phyloP scores from a whole-genome alignment of 1,140 invertebrate genomes.

The Trichoplusia ni region DNA sequence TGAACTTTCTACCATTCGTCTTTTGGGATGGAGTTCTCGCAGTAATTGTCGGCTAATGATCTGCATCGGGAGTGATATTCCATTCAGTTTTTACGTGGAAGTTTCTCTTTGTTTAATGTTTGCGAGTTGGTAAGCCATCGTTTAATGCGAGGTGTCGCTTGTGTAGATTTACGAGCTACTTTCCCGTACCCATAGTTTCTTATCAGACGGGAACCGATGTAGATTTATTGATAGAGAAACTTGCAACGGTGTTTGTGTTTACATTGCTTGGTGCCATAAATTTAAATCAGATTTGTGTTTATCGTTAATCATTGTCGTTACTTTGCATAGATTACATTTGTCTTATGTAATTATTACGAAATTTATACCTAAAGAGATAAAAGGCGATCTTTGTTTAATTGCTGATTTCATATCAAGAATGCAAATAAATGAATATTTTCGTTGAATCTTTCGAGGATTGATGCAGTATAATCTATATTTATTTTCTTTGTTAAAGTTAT shows the following conservation, averaged over 20 bases:
- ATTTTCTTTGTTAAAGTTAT: too few relatives aligned
- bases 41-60: conserved; percentile 39
- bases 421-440: too few relatives aligned
- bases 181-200: conserved; percentile 16
- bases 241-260: conserved; percentile 14
- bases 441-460: too few relatives aligned
- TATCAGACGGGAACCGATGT: conserved; percentile 17
- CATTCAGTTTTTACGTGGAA: background rate
- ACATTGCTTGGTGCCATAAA: conserved; percentile 8
- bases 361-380: background rate
- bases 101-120: background rate
- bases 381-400: too few relatives aligned
- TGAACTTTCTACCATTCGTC: conserved; percentile 36
- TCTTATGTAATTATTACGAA: background rate
- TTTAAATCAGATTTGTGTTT: background rate
- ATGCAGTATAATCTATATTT: too few relatives aligned
- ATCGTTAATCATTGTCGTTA: background rate
- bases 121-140: background rate
- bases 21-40: conserved; percentile 22
- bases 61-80: background rate
- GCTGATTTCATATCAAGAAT: too few relatives aligned
- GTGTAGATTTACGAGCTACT: conserved; percentile 5
- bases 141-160: background rate
- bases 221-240: conserved; percentile 29
- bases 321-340: background rate